Evolutionary conservation across 1,140 invertebrate species (phyloP), one percentile per base, ranked within the genome.

Genomic region (Prorops nasuta): DNA sequence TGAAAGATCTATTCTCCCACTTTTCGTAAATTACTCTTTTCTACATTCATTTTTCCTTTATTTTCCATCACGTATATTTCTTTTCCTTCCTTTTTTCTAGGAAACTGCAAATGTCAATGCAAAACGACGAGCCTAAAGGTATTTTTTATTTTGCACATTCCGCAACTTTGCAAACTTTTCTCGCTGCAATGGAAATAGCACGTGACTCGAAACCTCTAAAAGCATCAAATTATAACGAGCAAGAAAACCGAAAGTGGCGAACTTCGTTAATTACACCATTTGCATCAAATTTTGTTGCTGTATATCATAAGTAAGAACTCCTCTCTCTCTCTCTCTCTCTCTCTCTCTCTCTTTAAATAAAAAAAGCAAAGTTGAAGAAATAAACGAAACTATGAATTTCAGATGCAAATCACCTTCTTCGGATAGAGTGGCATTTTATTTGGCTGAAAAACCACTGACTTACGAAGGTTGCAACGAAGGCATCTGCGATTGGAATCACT

Each of bases 61-160:
- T n/a, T n/a, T n/a, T n/a, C n/a, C n/a, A n/a, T n/a, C n/a, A n/a
- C n/a, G n/a, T n/a, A n/a, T n/a, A n/a, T n/a, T n/a, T n/a, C n/a
- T n/a, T n/a, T 22, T n/a, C 20, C 19, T 35, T 14, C 19, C 36
- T 36, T 45, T 38, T 41, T 39, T 52, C 15, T 7, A 72, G 72
- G 41, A 62, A 64, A 51, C 16, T 74, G 34, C 70, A 72, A 22
- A 41, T 49, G 14, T 47, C 51, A 1, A 49, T 63, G 6, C 47
- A 49, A 9, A 31, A 17, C n/a, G 35, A 51, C 43, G 68, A 80
- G 28, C 83, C 83, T 0, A 82, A 82, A 54, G 82, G 84, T 1
- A 75, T 85, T 1, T 86, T 89, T 31, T 85, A 89, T 56, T 93
- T 94, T 63, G 83, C 82, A 1, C 86, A 92, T 66, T 83, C 88